Conservation (phyloP, 1,140 invertebrate genomes). For the Hycleus phaleratus region DNA sequence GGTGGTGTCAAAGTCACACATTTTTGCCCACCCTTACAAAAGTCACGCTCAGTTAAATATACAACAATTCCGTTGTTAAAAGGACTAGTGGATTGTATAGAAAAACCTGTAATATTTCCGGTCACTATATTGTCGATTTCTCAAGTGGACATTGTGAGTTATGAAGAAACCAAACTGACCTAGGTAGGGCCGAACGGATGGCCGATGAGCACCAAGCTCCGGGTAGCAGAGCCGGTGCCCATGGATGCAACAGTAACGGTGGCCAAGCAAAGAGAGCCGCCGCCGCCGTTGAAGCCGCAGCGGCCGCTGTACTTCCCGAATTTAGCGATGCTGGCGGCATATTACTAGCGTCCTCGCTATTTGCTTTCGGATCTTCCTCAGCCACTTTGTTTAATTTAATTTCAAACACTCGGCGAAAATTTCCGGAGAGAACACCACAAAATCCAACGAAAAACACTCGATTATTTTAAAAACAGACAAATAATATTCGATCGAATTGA, state of each 20-base stretch:
- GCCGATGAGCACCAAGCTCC: constrained; percentile 38
- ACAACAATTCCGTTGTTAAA: not conserved
- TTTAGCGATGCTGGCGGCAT: constrained; percentile 22
- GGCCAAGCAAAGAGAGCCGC: constrained; percentile 39
- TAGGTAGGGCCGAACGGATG: constrained; percentile 36
- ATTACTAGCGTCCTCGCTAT: constrained; percentile 19
- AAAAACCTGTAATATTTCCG: not conserved
- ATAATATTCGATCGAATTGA: not conserved
- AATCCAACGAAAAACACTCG: constrained; percentile 3
- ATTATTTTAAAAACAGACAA: not conserved
- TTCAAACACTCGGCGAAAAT: constrained; percentile 15
- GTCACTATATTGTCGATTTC: too few relatives aligned
- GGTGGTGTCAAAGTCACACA: not conserved
- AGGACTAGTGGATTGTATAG: not conserved
- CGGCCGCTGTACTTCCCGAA: constrained; percentile 7
- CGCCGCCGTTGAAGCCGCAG: constrained; percentile 24
- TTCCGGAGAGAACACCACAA: constrained; percentile 5
- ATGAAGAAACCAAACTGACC: constrained; percentile 26
- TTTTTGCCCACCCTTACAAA: constrained; percentile 4
- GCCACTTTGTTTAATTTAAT: constrained; percentile 28
- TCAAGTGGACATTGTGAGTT: too few relatives aligned
- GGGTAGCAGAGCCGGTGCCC: constrained; percentile 37
- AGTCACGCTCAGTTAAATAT: constrained; percentile 9
- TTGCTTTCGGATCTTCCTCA: constrained; percentile 29
- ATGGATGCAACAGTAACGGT: constrained; percentile 38